Conservation (phyloP, 2,113 vertebrate species). For the Gila orcuttii region DNA sequence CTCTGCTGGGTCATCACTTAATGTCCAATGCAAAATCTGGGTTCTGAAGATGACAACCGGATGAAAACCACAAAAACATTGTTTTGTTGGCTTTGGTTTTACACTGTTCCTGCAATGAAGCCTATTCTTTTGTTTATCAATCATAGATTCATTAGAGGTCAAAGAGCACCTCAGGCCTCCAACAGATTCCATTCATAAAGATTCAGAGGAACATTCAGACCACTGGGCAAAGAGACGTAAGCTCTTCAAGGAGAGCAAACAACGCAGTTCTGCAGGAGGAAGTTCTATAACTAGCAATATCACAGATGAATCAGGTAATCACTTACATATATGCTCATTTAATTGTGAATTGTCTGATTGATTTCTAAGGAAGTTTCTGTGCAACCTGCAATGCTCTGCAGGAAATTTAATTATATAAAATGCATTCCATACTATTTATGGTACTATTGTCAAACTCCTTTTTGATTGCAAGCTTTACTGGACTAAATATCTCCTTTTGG, state of each 20-base stretch:
- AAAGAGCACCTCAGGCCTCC: constrained; percentile 72
- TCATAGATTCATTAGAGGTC: constrained; percentile 66
- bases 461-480: too few relatives aligned
- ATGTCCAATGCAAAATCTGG: not conserved
- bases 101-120: not conserved
- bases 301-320: constrained; percentile 83
- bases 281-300: constrained; percentile 84
- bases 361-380: not conserved
- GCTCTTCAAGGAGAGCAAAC: constrained; percentile 83
- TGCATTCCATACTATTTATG: not conserved
- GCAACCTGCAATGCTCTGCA: not conserved
- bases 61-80: not conserved
- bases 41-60: not conserved
- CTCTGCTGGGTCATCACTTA: not conserved
- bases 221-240: constrained; percentile 84
- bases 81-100: not conserved
- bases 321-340: not conserved
- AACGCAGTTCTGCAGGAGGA: constrained; percentile 81
- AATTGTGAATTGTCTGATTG: not conserved
- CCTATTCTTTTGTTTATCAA: constrained; percentile 1
- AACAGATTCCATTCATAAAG: constrained; percentile 67
- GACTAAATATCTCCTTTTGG: too few relatives aligned
- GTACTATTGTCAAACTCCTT: not conserved
- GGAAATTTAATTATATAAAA: not conserved
- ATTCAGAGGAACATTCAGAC: constrained; percentile 76